phyloP scores from a whole-genome alignment of 2,888 invertebrate genomes.

The Notocelia uddmanniana region DNA sequence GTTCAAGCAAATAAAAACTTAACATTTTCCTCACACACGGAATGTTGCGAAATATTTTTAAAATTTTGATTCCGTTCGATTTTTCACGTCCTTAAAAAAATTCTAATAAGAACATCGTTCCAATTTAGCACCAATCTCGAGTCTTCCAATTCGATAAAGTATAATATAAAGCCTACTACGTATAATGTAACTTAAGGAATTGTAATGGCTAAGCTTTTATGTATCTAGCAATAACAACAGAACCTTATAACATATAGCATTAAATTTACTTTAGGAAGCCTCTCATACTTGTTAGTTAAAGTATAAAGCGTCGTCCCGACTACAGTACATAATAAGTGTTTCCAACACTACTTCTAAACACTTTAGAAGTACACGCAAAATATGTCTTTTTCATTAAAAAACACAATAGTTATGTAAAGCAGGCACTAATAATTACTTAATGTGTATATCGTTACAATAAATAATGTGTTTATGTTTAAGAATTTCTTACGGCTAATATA shows the following conservation, averaged over 20 bases:
- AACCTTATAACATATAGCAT: constrained; percentile 81
- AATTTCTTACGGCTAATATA: constrained; percentile 74
- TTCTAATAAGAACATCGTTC: constrained; percentile 72
- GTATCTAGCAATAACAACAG: constrained; percentile 84
- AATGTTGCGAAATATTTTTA: constrained; percentile 75
- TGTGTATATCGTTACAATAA: constrained; percentile 82
- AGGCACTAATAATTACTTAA: constrained; percentile 84
- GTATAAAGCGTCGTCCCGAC: constrained; percentile 64
- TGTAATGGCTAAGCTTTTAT: constrained; percentile 82
- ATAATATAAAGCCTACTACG: constrained; percentile 79
- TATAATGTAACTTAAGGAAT: constrained; percentile 74
- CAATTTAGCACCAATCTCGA: constrained; percentile 85
- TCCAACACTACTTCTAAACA: constrained; percentile 70
- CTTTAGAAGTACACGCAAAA: constrained; percentile 75
- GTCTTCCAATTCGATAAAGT: constrained; percentile 82
- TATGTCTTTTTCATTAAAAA: constrained; percentile 80
- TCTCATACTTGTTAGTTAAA: constrained; percentile 73
- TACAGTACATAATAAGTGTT: constrained; percentile 64
- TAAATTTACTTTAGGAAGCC: constrained; percentile 78
- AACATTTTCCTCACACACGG: constrained; percentile 75
- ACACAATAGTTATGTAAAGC: constrained; percentile 76
- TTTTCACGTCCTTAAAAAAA: constrained; percentile 60
- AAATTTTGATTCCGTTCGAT: constrained; percentile 66
- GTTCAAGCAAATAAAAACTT: constrained; percentile 83
- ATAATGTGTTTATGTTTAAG: constrained; percentile 82